Base-by-base conservation (phyloP, 2,113 vertebrate species). In the Corydoras maculifer region DNA sequence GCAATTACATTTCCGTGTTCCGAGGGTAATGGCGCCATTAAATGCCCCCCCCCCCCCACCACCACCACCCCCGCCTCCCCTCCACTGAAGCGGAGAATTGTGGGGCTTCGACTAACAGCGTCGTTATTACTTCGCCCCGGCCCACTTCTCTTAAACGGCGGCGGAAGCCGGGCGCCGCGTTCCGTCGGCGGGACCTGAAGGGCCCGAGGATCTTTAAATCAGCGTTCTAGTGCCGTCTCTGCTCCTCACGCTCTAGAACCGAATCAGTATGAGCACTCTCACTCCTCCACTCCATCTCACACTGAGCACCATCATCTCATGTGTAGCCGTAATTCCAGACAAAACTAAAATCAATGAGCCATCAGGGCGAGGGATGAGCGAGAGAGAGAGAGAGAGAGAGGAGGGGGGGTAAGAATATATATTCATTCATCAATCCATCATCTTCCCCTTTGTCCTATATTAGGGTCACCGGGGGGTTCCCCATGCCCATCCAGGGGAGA, bases 321-420 rank as follows among this genome's bases (percentile, higher is more conserved):
- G 58, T 61, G 64, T 50, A 43, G 48, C 59, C 49, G 58, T 74
- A 57, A 68, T 68, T 58, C 18, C 58, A 54, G 50, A 74, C 72
- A 74, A 68, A 65, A 74, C 72, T 67, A 58, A 74, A 68, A 74
- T 68, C 72, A 68, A 68, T 74, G 65, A 62, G 58, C 58, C 51
- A 57, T 68, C 65, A 43, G 59, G 49, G 14, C 59, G 70, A 72
- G 62, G 49, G 54, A 67, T 62, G 49, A 55, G 70, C 8, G 14
- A 32, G 62, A 14, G 12, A 8, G 51, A 30, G 8, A 15, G 2
- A 25, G 18, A 25, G 18, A 25, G 18, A 25, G 18, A 25, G 18
- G 18, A 25, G 18, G 2, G 18, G 18, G 18, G 18, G 18, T 25
- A 2, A 25, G 18, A 25, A 25, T 25, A 25, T 25, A 25, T 25